phyloP scores from a whole-genome alignment of 2,888 invertebrate genomes.

The Lagria hirta region DNA sequence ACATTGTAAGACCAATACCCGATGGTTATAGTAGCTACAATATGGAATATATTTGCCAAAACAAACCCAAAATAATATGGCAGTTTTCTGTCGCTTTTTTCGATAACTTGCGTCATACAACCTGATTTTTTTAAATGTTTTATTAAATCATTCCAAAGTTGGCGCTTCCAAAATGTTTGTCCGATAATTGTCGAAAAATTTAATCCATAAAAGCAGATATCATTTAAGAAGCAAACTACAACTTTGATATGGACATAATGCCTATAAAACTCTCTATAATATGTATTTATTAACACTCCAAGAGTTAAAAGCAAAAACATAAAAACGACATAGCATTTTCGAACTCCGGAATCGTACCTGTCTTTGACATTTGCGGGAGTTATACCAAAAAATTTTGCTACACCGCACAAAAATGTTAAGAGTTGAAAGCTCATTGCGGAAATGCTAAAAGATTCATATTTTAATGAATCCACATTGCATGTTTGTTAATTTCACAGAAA shows the following conservation, averaged over 20 bases:
- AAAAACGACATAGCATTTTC: neutral
- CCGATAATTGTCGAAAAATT: neutral
- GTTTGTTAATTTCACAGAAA: too few species aligned
- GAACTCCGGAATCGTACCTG: too few species aligned
- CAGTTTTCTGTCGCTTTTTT: neutral
- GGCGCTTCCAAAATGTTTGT: neutral
- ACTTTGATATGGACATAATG: slow-evolving; percentile 3
- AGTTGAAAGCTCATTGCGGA: slow-evolving; percentile 5
- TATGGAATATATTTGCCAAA: neutral
- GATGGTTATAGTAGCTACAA: neutral
- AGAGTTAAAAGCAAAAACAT: slow-evolving; percentile 1
- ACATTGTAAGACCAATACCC: neutral
- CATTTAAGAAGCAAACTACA: slow-evolving; percentile 1
- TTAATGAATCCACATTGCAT: too few species aligned
- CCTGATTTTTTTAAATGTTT: slow-evolving; percentile 1
- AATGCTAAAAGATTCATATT: too few species aligned
- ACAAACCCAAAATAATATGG: neutral
- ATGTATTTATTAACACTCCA: neutral
- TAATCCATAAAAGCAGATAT: neutral
- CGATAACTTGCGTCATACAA: neutral
- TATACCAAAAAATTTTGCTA: slow-evolving; percentile 1
- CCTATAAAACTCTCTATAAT: slow-evolving; percentile 1
- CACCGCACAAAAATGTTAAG: neutral
- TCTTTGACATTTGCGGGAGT: slow-evolving; percentile 2
- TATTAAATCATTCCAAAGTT: neutral